Evolutionary conservation across 2,113 vertebrate species (phyloP).

Genomic region (Eulacestoma nigropectus): DNA sequence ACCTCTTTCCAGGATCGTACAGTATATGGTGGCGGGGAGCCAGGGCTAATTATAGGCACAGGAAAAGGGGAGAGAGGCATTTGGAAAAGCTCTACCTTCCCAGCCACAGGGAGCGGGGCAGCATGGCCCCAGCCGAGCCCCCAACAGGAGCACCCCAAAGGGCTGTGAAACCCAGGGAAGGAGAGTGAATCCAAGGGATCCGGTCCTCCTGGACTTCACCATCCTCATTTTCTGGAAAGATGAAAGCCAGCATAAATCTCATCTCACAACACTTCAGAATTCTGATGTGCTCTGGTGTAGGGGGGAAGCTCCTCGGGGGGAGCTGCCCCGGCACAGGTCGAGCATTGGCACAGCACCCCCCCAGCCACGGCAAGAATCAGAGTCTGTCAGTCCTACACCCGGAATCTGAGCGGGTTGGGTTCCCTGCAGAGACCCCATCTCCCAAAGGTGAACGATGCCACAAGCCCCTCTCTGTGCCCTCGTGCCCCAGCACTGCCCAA

Average conservation of each 20-base stretch:
- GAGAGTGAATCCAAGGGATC: rapidly evolving
- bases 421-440: background rate
- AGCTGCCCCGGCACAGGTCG: rapidly evolving
- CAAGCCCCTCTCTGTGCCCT: background rate
- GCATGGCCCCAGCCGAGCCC: background rate
- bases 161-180: background rate
- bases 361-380: rapidly evolving
- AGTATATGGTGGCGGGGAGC: constrained; percentile 35
- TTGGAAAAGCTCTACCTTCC: constrained; percentile 26
- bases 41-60: constrained; percentile 41
- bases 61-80: background rate
- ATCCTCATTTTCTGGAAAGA: background rate
- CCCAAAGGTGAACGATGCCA: rapidly evolving
- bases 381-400: rapidly evolving
- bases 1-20: constrained; percentile 46
- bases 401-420: rapidly evolving
- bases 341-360: rapidly evolving
- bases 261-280: rapidly evolving
- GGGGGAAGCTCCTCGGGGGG: background rate
- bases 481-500: background rate
- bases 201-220: rapidly evolving
- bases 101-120: background rate
- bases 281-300: rapidly evolving
- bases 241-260: background rate
- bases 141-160: rapidly evolving